A percentile compares a stretch with the other conserved stretches of the same genome.
These are phyloP conservation scores for Channallabes apus DNA, from an alignment of 2,797 vertebrate species.

Conservation along the genomic window DNA sequence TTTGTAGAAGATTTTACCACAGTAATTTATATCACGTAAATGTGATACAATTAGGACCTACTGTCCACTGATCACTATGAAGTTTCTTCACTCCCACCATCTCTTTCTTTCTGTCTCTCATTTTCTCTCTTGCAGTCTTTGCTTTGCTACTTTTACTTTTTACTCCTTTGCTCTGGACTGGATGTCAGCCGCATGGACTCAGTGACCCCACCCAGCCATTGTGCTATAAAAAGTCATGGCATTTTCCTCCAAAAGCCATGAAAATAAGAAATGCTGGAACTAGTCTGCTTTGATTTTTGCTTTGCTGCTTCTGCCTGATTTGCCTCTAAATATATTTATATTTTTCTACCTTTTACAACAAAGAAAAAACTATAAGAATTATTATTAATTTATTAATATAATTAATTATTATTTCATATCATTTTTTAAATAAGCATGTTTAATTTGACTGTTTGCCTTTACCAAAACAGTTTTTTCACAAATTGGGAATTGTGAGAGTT, in stretches of 20 bases:
- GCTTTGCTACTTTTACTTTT: slow-evolving; percentile 32
- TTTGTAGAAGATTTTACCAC: no score
- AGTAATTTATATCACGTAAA: not conserved
- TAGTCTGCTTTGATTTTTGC: slow-evolving; percentile 63
- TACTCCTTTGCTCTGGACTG: slow-evolving; percentile 24
- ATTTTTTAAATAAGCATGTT: not conserved
- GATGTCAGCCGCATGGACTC: slow-evolving; percentile 66
- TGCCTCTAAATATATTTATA: not conserved
- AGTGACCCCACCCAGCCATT: slow-evolving; percentile 67
- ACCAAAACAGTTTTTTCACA: not conserved
- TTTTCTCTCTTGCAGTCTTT: slow-evolving; percentile 2
- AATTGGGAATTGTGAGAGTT: not conserved
- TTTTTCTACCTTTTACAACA: not conserved
- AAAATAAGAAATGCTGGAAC: slow-evolving; percentile 65
- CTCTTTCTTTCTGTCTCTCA: not conserved
- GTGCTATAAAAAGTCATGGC: slow-evolving; percentile 69
- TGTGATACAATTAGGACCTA: not conserved
- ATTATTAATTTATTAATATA: no score
- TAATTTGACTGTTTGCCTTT: not conserved
- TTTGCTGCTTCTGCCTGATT: slow-evolving; percentile 48
- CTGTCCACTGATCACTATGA: not conserved
- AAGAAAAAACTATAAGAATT: not conserved
- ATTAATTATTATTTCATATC: not conserved
- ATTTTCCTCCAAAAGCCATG: slow-evolving; percentile 67
- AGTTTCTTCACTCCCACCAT: not conserved